phyloP scores from a whole-genome alignment of 2,888 invertebrate genomes.

The Atherix ibis region DNA sequence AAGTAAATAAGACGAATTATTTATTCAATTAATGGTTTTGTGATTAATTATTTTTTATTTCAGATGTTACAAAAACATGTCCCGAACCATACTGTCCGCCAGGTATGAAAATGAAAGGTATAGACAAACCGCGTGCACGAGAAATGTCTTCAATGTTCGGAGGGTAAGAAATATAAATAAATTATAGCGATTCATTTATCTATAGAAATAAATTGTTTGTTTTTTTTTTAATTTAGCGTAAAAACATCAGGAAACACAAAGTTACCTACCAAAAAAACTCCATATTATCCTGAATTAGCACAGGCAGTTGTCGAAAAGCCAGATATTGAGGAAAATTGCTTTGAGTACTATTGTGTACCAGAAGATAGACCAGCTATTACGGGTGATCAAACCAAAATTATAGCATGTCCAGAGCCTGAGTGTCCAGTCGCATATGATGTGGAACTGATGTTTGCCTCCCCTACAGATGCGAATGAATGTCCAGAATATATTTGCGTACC shows the following conservation, averaged over 20 bases:
- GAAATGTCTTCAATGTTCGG: constrained; percentile 35
- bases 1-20: too few relatives aligned
- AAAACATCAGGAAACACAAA: too few relatives aligned
- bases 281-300: too few relatives aligned
- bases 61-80: constrained; percentile 26
- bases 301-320: neutral
- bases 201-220: neutral
- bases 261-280: too few relatives aligned
- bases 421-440: constrained; percentile 47
- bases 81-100: constrained; percentile 35
- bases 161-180: constrained; percentile 14
- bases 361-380: constrained; percentile 15
- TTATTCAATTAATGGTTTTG: too few relatives aligned
- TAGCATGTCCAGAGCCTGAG: constrained; percentile 32
- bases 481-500: constrained; percentile 47
- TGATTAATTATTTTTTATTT: constrained; percentile 1
- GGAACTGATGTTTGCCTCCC: constrained; percentile 32
- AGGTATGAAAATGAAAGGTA: constrained; percentile 34
- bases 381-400: neutral
- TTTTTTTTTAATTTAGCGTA: neutral
- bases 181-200: too few relatives aligned
- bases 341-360: constrained; percentile 28
- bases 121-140: constrained; percentile 21
- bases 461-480: constrained; percentile 31
- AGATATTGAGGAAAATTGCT: constrained; percentile 19